phyloP scores from a whole-genome alignment of 2,113 vertebrate species.

The Platichthys stellatus region DNA sequence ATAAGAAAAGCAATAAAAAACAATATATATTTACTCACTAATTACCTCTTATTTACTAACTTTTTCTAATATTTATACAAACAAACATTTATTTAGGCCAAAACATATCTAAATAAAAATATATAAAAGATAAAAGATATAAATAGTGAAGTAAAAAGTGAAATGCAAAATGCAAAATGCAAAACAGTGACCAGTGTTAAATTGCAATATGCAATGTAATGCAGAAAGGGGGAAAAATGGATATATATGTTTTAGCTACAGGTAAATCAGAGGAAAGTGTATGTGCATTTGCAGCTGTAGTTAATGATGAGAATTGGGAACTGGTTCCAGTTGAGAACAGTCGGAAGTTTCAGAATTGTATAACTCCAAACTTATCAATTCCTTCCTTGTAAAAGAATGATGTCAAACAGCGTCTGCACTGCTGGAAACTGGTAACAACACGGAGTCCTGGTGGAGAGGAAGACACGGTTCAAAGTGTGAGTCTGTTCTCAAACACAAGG shows the following conservation, averaged over 20 bases:
- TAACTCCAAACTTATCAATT: background rate
- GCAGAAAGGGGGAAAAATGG: too few species aligned
- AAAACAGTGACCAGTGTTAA: too few species aligned
- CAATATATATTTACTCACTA: too few species aligned
- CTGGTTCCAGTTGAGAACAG: background rate
- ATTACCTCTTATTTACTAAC: too few species aligned
- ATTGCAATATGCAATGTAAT: too few species aligned
- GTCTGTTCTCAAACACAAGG: background rate
- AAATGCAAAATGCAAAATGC: too few species aligned
- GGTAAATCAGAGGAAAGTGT: background rate
- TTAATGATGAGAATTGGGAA: background rate
- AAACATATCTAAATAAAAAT: too few species aligned
- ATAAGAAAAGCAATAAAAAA: too few species aligned
- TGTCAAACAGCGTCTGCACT: background rate
- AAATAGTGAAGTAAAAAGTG: too few species aligned
- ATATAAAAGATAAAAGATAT: too few species aligned
- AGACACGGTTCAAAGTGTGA: background rate
- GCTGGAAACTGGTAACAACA: background rate
- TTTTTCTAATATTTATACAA: too few species aligned
- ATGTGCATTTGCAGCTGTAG: constrained; percentile 17
- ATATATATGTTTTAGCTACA: constrained; percentile 6
- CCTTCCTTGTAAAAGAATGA: background rate
- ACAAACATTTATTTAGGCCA: too few species aligned
- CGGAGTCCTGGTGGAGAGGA: background rate
- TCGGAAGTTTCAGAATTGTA: background rate